phyloP scores from a whole-genome alignment of 2,888 invertebrate species.

The Epinotia demarniana region DNA sequence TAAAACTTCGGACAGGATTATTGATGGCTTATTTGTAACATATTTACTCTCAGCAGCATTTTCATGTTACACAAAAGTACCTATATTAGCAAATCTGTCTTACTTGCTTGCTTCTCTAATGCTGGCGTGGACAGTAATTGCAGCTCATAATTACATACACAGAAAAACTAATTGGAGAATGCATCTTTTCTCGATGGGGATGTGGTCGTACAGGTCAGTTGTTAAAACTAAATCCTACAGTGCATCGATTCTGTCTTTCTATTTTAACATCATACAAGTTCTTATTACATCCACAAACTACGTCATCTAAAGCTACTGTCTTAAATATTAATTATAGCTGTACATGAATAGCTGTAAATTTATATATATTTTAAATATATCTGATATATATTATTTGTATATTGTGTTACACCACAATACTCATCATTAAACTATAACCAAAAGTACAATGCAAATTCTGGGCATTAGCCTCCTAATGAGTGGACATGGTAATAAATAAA shows the following conservation, averaged over 20 bases:
- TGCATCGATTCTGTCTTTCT: too few species aligned
- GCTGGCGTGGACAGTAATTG: slow-evolving; percentile 85
- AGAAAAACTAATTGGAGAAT: slow-evolving; percentile 90
- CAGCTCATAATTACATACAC: slow-evolving; percentile 92
- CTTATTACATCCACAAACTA: too few species aligned
- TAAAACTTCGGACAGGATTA: slow-evolving; percentile 61
- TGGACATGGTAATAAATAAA: background rate
- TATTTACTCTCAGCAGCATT: slow-evolving; percentile 66
- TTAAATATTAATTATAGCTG: too few species aligned
- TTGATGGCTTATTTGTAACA: slow-evolving; percentile 69
- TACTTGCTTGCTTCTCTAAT: slow-evolving; percentile 73
- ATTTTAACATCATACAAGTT: too few species aligned
- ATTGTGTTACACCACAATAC: too few species aligned
- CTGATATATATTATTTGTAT: too few species aligned
- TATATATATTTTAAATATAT: too few species aligned
- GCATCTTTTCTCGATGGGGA: slow-evolving; percentile 89
- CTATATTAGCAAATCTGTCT: slow-evolving; percentile 59
- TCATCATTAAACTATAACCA: too few species aligned
- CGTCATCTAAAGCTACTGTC: too few species aligned
- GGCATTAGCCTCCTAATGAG: too few species aligned
- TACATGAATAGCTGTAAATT: too few species aligned
- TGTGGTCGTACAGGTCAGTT: slow-evolving; percentile 86
- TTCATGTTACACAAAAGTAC: slow-evolving; percentile 61
- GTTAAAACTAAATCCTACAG: background rate
- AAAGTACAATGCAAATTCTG: too few species aligned